A percentile compares a stretch with the other conserved stretches of the same genome.
These are phyloP conservation scores for Labroides dimidiatus DNA, from an alignment of 2,797 vertebrate species.

Conservation along the genomic window DNA sequence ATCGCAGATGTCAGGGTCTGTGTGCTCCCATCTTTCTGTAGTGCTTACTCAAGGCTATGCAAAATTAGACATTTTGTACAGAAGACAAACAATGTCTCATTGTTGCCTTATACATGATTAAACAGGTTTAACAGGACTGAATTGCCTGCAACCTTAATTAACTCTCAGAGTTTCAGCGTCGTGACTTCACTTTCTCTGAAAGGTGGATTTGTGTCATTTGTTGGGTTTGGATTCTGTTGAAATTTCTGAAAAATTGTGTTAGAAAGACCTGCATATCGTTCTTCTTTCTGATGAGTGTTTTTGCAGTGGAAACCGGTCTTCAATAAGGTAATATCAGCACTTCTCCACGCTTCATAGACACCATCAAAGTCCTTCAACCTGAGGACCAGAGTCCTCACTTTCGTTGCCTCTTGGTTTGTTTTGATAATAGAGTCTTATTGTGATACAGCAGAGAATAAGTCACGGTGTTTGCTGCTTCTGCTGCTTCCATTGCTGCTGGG, in stretches of 20 bases:
- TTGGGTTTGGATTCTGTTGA: not conserved
- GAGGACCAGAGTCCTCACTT: conserved; percentile 30
- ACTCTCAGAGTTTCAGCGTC: not conserved
- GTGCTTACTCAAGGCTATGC: conserved; percentile 3
- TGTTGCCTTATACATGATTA: not conserved
- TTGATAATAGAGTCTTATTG: conserved; percentile 70
- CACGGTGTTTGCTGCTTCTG: conserved; percentile 67
- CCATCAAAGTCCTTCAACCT: conserved; percentile 39
- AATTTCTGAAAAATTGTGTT: not conserved
- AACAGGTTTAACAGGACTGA: not conserved
- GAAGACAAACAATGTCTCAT: conserved; percentile 8
- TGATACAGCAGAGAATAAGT: conserved; percentile 73
- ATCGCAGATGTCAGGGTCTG: conserved; percentile 16
- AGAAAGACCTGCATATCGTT: not conserved
- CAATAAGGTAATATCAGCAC: conserved; percentile 28
- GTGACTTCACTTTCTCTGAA: not conserved
- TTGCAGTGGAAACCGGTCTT: conserved; percentile 24
- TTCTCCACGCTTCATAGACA: conserved; percentile 47
- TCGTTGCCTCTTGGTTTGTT: conserved; percentile 43
- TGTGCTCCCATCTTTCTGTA: conserved; percentile 2
- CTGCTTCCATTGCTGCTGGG: conserved; percentile 61
- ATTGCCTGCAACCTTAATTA: not conserved
- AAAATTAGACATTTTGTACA: conserved; percentile 9
- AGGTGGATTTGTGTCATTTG: not conserved
- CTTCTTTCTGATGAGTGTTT: not conserved